These are phyloP conservation scores for Alligator sinensis DNA, from an alignment of 2,113 vertebrate genomes.

Conservation along the genomic window DNA sequence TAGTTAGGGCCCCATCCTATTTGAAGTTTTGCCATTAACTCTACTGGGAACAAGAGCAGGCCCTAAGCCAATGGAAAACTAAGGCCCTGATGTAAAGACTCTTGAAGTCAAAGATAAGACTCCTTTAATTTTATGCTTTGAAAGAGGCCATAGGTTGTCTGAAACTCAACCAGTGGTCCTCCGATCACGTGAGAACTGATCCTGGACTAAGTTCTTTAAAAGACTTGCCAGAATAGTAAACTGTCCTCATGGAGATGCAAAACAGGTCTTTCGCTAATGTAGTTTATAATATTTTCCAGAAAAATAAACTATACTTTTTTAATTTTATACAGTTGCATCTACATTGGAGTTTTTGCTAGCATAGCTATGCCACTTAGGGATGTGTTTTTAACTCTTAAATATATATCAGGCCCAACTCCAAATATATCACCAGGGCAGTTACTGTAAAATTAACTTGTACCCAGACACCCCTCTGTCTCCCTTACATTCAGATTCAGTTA, in stretches of 20 bases:
- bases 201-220: not conserved
- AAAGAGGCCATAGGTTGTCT: not conserved
- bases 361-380: not conserved
- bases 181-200: not conserved
- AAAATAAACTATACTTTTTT: not conserved
- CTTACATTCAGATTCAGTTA: not conserved
- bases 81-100: not conserved
- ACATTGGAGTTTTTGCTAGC: not conserved
- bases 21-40: not conserved
- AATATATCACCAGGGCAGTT: not conserved
- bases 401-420: not conserved
- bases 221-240: not conserved
- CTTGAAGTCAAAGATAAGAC: not conserved
- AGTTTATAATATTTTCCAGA: not conserved
- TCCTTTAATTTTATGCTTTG: not conserved
- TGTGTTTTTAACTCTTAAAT: not conserved
- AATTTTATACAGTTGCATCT: not conserved
- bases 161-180: fast-evolving
- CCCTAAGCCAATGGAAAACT: not conserved
- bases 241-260: not conserved
- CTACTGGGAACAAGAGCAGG: not conserved
- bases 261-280: not conserved
- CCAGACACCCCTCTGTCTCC: not conserved
- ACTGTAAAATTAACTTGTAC: not conserved
- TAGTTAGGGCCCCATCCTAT: not conserved